Base-by-base conservation (phyloP, 2,113 vertebrate species). In the Melanerpes formicivorus region DNA sequence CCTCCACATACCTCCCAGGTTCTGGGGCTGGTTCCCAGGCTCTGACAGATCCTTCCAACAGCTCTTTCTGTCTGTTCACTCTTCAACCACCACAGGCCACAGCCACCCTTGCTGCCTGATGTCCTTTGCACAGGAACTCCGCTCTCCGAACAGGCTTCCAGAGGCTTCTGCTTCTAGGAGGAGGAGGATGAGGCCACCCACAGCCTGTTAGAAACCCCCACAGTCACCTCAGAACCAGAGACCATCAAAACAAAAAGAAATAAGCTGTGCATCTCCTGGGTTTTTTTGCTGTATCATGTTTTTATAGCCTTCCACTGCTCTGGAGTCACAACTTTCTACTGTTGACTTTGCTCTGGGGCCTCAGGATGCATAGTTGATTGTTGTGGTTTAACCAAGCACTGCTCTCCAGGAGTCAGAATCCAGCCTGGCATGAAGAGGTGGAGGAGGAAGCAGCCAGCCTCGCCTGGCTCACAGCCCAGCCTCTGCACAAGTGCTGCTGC, bases 371-470 rank as follows among this genome's bases (percentile, higher is more conserved):
- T 17, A 4, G 26, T 19, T 73, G 62, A 66, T 50, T 23, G 5
- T 50, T 64, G 44, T 15, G 79, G 50, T 76, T 81, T 44, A 82
- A 87, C 73, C 30, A 82, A 73, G 13, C 2, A 1, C 22, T 69
- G 34, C 30, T 69, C 44, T 58, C 44, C 29, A 29, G 55, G 40
- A 72, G 13, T 29, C 69, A 50, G 34, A 94, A 76, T 82, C 60
- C 72, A 91, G 17, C 15, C 55, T 23, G n/a, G 22, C 2, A 5
- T 0, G 0, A 78, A 81, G 21, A 42, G 42, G 56, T 16, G 26
- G 42, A 71, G 37, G 22, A 48, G 13, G 26, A 18, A 66, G 23
- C 59, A 70, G 11, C 4, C 26, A 25, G 12, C 48, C 7, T 59
- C 25, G 29, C n/a, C 18, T 40, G 32, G 10, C 27, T 90, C 14